Evolutionary conservation across 1,140 invertebrate species (phyloP), one percentile per base, ranked within the genome.

Genomic region (Drosophila ananassae): DNA sequence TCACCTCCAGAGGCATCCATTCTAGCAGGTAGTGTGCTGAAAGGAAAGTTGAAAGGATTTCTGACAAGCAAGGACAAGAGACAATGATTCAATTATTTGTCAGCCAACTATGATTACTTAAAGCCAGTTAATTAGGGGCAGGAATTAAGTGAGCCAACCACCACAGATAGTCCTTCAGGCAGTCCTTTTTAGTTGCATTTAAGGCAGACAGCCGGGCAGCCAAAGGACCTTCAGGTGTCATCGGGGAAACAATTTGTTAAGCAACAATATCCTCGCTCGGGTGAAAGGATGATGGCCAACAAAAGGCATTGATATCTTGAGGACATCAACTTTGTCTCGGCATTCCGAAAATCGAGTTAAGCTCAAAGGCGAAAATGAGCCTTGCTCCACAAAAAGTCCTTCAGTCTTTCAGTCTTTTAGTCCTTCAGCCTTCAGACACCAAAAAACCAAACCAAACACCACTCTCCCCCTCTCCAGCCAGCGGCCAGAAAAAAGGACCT

Each of bases 401-500:
- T 30, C 44, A 32, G 37, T 37, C 59, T 28, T 28, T 28, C 25
- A 28, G 25, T 28, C 25, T 9, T 32, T 37, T 10, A 12, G 34
- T 32, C 34, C 34, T 37, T 37, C 10, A 37, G 34, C 34, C 34
- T 37, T 37, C 34, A 37, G 34, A 34, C 8, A 34, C 32, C 32
- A 10, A 34, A 34, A 10, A 10, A 41, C 39, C 34, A 37, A 37
- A 41, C 39, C 13, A 13, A n/a, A 41, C 3, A 17, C 12, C 32
- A 44, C 21, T 21, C 4, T 8, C 12, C 34, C 63, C 34, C 22
- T 17, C 17, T 17, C 56, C 7, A 28, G 25, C 32, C 51, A 10
- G 12, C 2, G 60, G 41, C 41, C 66, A 39, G 67, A 79, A 77
- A 75, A 37, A 82, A 85, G 66, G 74, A 60, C 60, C 47, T 61